Evolutionary conservation across 1,140 invertebrate species (phyloP).

Genomic region (Pachyrhynchus sulphureomaculatus): DNA sequence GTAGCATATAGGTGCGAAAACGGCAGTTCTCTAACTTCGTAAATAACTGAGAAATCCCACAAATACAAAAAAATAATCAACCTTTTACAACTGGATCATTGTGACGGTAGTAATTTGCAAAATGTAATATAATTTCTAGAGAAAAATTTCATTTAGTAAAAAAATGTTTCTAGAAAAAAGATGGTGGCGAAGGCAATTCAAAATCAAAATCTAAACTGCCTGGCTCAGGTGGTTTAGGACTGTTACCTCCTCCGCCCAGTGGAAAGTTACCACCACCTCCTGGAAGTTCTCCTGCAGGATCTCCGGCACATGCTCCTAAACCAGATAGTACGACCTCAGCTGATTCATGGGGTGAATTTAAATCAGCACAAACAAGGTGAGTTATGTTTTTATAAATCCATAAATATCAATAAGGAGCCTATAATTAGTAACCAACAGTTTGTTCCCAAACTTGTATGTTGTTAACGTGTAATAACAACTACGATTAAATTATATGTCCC

Average conservation of each 20-base stretch:
- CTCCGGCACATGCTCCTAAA: slow-evolving; percentile 55
- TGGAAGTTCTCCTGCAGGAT: slow-evolving; percentile 60
- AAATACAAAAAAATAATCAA: no score
- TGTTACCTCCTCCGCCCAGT: slow-evolving; percentile 75
- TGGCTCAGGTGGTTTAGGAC: slow-evolving; percentile 55
- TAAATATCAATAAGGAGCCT: not conserved
- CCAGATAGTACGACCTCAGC: slow-evolving; percentile 53
- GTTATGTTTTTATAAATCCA: not conserved
- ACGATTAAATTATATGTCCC: no score
- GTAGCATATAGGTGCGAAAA: no score
- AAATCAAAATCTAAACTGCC: slow-evolving; percentile 49
- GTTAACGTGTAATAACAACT: no score
- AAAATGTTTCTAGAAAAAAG: slow-evolving; percentile 72
- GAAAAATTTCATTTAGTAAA: no score
- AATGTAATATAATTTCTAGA: no score
- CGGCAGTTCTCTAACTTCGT: no score
- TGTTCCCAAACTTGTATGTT: not conserved
- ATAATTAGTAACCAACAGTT: not conserved
- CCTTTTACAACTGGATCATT: no score
- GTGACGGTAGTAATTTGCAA: no score
- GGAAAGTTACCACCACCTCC: slow-evolving; percentile 71
- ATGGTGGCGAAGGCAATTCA: slow-evolving; percentile 65
- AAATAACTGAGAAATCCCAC: no score
- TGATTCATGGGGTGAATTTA: slow-evolving; percentile 75
- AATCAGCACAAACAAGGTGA: slow-evolving; percentile 62